phyloP scores from a whole-genome alignment of 2,888 invertebrate genomes.

The Acronicta aceris region DNA sequence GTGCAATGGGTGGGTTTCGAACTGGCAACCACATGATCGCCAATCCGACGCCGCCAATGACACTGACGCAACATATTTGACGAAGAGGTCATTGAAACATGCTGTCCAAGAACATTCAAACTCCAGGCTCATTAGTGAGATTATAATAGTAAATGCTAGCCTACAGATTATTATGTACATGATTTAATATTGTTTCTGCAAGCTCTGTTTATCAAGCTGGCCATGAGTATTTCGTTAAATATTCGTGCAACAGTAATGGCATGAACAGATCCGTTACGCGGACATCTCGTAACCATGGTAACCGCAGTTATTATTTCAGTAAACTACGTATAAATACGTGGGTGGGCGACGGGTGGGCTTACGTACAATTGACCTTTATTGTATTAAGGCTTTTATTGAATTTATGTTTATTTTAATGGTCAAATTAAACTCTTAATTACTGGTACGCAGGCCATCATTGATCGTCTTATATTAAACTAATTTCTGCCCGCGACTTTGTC shows the following conservation, averaged over 20 bases:
- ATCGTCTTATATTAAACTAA: no score
- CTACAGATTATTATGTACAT: background rate
- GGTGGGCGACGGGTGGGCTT: background rate
- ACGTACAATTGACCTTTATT: constrained; percentile 50
- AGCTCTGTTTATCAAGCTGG: constrained; percentile 29
- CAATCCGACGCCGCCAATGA: no score
- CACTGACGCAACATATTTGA: no score
- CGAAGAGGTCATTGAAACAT: no score
- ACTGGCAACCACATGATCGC: no score
- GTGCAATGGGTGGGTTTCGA: no score
- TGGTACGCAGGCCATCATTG: no score
- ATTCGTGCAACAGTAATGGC: constrained; percentile 58
- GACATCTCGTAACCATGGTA: constrained; percentile 62
- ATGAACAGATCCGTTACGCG: constrained; percentile 58
- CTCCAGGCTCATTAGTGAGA: background rate
- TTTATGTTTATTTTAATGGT: no score
- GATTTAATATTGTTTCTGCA: constrained; percentile 4
- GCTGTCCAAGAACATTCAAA: background rate
- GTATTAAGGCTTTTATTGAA: background rate
- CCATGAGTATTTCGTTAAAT: constrained; percentile 47
- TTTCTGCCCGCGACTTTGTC: no score
- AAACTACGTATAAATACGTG: constrained; percentile 48
- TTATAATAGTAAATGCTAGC: constrained; percentile 1
- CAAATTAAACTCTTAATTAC: no score
- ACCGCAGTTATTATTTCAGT: constrained; percentile 68